phyloP scores from a whole-genome alignment of 2,888 invertebrate species.

The Acanthoscelides obtectus region DNA sequence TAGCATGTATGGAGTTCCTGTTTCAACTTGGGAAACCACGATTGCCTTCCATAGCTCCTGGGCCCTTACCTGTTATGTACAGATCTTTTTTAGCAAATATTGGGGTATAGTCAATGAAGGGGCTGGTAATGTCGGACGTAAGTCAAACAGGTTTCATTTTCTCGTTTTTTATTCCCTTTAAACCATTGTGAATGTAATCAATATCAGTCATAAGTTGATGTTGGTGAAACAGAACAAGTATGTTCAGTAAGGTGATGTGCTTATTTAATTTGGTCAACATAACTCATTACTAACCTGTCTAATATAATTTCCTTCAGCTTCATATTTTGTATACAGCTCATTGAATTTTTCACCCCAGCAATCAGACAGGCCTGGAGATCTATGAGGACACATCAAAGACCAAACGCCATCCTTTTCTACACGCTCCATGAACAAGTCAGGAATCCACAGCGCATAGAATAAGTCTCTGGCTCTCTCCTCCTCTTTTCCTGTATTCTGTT shows the following conservation, averaged over 20 bases:
- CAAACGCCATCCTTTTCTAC: constrained; percentile 80
- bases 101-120: no score
- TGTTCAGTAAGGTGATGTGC: no score
- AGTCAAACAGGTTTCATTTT: no score
- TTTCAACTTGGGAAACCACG: constrained; percentile 92
- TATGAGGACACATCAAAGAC: constrained; percentile 96
- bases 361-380: constrained; percentile 85
- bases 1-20: constrained; percentile 96
- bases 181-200: no score
- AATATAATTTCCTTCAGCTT: constrained; percentile 64
- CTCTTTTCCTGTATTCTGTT: constrained; percentile 73
- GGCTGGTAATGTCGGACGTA: no score
- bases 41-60: constrained; percentile 91
- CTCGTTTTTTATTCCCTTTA: no score
- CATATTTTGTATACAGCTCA: constrained; percentile 79
- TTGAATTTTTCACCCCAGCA: constrained; percentile 96
- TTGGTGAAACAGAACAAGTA: no score
- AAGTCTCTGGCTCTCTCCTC: constrained; percentile 91
- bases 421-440: constrained; percentile 96
- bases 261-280: no score
- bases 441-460: constrained; percentile 97
- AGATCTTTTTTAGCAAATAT: no score
- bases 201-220: no score
- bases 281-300: constrained; percentile 56
- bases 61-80: constrained; percentile 75